These are phyloP conservation scores for Microcebus griseorufus DNA, from an alignment of 2,113 vertebrate genomes.

Conservation along the genomic window DNA sequence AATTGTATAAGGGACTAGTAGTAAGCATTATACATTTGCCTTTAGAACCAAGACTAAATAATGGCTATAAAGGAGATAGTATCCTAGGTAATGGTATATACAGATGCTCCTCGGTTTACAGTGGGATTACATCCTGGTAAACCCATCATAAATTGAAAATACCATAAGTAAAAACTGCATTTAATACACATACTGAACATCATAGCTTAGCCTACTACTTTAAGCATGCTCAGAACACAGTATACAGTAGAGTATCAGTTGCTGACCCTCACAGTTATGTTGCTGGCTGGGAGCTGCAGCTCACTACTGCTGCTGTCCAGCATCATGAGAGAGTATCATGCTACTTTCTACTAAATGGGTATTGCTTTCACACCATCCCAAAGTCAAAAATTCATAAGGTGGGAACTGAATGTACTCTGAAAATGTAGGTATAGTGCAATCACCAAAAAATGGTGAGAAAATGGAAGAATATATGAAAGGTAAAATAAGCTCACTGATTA, in stretches of 20 bases:
- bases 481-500: neutral
- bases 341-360: neutral
- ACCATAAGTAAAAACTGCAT: neutral
- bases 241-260: neutral
- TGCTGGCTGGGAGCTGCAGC: neutral
- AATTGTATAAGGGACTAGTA: neutral
- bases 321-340: neutral
- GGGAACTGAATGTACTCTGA: neutral
- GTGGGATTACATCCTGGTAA: neutral
- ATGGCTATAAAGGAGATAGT: neutral
- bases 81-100: neutral
- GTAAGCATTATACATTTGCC: neutral
- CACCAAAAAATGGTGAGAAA: neutral
- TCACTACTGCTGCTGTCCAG: neutral
- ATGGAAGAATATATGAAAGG: neutral
- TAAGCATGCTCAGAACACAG: neutral
- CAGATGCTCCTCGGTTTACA: neutral
- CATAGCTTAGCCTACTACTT: neutral
- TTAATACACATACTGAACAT: neutral
- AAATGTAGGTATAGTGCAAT: neutral
- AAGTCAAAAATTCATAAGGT: neutral
- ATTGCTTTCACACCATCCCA: neutral
- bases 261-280: neutral
- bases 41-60: neutral
- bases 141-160: neutral